Conservation (phyloP, 2,113 vertebrate species). For the Sorex fumeus region DNA sequence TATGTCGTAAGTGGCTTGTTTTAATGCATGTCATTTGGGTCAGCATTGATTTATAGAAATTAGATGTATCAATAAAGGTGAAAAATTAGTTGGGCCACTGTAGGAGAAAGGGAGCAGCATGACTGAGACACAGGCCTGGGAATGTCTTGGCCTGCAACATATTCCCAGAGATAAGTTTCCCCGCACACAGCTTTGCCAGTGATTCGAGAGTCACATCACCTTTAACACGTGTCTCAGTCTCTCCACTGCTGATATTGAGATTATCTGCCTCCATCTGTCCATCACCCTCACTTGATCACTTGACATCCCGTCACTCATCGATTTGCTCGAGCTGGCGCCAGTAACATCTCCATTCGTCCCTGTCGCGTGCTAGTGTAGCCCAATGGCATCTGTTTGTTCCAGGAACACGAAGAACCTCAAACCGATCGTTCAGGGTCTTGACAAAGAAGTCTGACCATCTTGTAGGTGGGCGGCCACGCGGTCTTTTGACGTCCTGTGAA, state of each 20-base stretch:
- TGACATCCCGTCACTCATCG: no score
- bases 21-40: slow-evolving; percentile 18
- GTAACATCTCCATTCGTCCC: no score
- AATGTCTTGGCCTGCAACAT: neutral
- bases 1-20: neutral
- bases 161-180: neutral
- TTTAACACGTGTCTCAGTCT: neutral
- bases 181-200: neutral
- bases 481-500: no score
- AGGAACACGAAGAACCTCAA: no score
- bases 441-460: no score
- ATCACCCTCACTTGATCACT: no score
- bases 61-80: neutral
- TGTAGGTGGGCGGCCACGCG: no score
- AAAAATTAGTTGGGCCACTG: slow-evolving; percentile 1
- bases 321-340: no score
- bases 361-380: no score
- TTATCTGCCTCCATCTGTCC: no score
- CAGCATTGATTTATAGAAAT: neutral
- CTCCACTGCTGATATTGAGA: neutral
- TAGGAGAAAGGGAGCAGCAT: neutral
- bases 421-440: no score
- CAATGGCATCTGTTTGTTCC: no score
- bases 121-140: neutral
- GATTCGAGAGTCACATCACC: neutral